Conservation (phyloP, 2,113 vertebrate species). For the Sylvia atricapilla region DNA sequence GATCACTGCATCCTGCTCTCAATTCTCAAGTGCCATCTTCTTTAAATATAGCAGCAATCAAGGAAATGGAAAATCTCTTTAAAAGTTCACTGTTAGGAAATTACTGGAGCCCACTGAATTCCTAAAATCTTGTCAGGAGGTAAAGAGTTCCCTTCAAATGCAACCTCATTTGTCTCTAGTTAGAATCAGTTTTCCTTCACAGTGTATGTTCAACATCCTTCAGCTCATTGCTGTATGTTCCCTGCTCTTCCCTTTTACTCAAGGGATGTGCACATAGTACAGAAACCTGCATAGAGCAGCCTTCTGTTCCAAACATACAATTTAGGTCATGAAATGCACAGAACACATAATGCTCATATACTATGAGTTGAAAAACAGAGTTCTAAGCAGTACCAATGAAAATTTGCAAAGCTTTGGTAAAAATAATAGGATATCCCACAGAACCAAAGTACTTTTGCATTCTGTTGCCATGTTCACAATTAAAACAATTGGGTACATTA, state of each 20-base stretch:
- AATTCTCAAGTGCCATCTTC: neutral
- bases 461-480: neutral
- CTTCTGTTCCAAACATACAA: neutral
- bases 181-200: neutral
- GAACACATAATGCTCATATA: neutral
- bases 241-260: neutral
- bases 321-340: neutral
- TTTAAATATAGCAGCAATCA: conserved; percentile 18
- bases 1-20: neutral
- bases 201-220: neutral
- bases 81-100: neutral
- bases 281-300: neutral
- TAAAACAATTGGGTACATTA: neutral
- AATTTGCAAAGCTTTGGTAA: neutral
- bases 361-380: neutral
- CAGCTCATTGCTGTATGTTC: neutral
- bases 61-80: conserved; percentile 40
- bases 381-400: neutral
- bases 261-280: neutral
- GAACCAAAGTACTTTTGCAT: neutral
- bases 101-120: neutral
- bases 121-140: neutral
- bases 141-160: neutral
- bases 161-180: neutral
- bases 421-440: neutral